Base-by-base conservation (phyloP, 2,113 vertebrate species). In the Megatriorchis doriae region DNA sequence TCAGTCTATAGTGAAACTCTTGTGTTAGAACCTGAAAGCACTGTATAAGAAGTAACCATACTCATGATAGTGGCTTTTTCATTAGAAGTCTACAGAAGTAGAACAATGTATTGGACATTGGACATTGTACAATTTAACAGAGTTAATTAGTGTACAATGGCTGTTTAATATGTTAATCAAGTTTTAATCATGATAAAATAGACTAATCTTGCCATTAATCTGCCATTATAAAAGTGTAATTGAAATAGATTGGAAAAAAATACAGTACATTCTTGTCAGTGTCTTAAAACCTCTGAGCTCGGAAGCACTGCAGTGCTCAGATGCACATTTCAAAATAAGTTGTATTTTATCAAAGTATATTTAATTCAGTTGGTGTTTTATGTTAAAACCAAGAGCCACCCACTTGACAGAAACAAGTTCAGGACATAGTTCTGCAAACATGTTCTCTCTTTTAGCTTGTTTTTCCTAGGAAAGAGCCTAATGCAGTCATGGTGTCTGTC, bases 91-190 rank as follows among this genome's bases (percentile, higher is more conserved):
- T 83, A 55, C 38, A 21, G 81, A 95, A 95, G 63, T 90, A 83
- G 62, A 97, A 63, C 84, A 91, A 88, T 71, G 38, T 94, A 92
- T 96, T 81, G 96, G 93, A 86, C 79, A 95, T 43, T 93, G 61
- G 72, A 50, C 23, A 25, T 50, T 25, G 48, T 50, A 48, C 48
- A 48, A 90, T 91, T 97, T 97, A 93, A 81, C 43, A 63, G 89
- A 96, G 88, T 95, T 96, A 96, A 97, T 97, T 96, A 97, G 91
- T 87, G 84, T 90, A 90, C 84, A 90, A 92, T 88, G 67, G 94
- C 94, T 94, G 93, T 97, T 96, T 96, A 97, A 97, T 92, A 96
- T 86, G 86, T 94, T 97, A 97, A 96, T 95, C 87, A 94, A 94
- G 93, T 93, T 94, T 97, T 93, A 97, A 97, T 97, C 52, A 82